Base-by-base conservation (phyloP, 1,140 invertebrate genomes). In the Drosophila sp. region DNA sequence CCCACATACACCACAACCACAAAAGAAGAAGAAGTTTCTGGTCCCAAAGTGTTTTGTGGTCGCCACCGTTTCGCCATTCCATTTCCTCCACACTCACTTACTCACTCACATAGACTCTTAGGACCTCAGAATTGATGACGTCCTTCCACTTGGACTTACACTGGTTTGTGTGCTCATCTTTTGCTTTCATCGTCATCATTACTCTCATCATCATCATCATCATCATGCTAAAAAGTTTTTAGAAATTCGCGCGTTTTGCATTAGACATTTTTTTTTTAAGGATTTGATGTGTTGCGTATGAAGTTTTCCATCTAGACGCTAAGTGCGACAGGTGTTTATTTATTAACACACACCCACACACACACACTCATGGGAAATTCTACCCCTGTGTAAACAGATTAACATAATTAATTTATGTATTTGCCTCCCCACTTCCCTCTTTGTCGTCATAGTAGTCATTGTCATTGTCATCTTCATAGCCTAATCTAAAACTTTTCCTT, bases 331-430 rank as follows among this genome's bases (percentile, higher is more conserved):
- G 83, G 83, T 87, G 83, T 86, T 87, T 87, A 72, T 83, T 87
- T 82, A 89, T 89, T 87, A 83, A 87, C 72, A 66, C 30, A 29
- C 33, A 41, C 10, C 33, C 47, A 29, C 30, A 23, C 33, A 23
- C 6, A 54, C 30, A 8, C 2, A 23, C 5, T 33, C 32, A 40
- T 17, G 44, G 44, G 44, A 50, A 50, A 50, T 50, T 50, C 23
- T 50, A 50, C 7, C 29, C 40, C 60, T 33, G 32, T 89, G 79
- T 89, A 83, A 87, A 89, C 79, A 87, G 83, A 87, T 87, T 87
- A 87, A 83, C 84, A 87, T 87, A 87, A 87, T 87, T 87, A 87
- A 87, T 87, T 87, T 50, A 50, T 50, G 23, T 89, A 87, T 87
- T 80, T 77, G 84, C 47, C 35, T 66, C 50, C 54, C 61, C 74